Conservation (phyloP, 37 sponge, comb jelly and placozoan genomes). For the Dysidea cf. avara region DNA sequence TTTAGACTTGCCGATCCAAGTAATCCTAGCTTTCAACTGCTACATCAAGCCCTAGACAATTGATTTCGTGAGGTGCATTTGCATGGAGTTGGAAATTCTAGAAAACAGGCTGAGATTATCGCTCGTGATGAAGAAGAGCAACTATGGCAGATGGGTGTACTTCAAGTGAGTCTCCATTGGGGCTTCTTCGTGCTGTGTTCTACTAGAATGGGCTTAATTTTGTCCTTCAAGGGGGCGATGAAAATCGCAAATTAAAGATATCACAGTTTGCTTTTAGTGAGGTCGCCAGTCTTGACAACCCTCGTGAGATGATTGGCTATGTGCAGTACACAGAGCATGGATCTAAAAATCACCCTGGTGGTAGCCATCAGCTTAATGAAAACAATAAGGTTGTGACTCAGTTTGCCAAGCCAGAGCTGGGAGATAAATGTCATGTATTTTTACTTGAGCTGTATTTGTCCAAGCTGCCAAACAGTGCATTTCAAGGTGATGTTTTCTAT, state of each 20-base stretch:
- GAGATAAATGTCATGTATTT: constrained; percentile 30
- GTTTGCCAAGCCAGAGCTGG: constrained; percentile 14
- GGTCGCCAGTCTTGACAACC: constrained; percentile 18
- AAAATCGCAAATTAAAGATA: constrained; percentile 28
- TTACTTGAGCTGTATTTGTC: constrained; percentile 26
- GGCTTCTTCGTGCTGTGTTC: constrained; percentile 9
- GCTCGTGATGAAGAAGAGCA: no score
- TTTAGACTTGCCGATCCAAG: no score
- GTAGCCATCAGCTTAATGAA: constrained; percentile 34
- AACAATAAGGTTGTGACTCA: constrained; percentile 33
- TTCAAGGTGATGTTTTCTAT: constrained; percentile 34
- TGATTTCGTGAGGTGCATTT: no score
- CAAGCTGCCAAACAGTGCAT: constrained; percentile 33
- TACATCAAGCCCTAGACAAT: no score
- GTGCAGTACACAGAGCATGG: constrained; percentile 34
- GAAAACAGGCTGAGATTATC: no score
- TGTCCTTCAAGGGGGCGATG: constrained; percentile 38
- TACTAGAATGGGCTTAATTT: constrained; percentile 45
- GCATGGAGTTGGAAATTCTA: no score
- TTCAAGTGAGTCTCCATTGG: no score
- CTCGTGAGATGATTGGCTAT: neutral
- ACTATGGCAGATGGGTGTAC: no score
- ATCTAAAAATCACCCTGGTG: constrained; percentile 44
- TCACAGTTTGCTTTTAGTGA: constrained; percentile 18
- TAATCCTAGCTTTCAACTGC: no score